Conservation (phyloP, 2,888 invertebrate species). For the Cephus pulcher region DNA sequence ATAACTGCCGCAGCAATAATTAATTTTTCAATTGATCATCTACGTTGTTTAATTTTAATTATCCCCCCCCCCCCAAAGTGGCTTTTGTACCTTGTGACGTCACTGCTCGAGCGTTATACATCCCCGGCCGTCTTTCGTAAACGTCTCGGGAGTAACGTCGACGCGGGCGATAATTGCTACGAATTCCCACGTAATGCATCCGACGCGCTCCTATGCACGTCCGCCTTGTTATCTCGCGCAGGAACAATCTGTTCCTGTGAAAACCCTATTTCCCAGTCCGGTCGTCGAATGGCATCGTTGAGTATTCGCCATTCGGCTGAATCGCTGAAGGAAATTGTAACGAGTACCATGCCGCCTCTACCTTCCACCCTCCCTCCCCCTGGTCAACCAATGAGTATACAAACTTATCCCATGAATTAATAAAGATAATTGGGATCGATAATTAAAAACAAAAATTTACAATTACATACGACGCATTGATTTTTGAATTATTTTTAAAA, state of each 20-base stretch:
- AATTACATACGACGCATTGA: neutral
- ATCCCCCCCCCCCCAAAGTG: no score
- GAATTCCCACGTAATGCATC: neutral
- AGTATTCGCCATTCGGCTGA: neutral
- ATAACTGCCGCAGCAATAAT: fast-evolving
- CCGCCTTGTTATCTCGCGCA: neutral
- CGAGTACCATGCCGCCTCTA: no score
- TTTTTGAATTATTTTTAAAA: neutral
- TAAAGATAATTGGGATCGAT: no score
- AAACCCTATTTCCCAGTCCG: neutral
- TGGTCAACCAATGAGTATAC: no score
- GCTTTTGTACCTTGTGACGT: neutral
- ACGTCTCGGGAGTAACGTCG: neutral
- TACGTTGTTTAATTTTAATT: no score
- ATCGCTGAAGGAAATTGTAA: neutral
- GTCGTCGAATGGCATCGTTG: neutral
- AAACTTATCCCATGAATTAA: no score
- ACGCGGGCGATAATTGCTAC: neutral
- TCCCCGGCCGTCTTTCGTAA: neutral
- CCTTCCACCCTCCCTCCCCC: no score
- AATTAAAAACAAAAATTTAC: no score
- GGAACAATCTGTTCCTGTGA: neutral
- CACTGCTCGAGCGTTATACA: neutral
- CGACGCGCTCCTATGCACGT: neutral
- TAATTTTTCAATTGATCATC: no score